Evolutionary conservation across 2,888 invertebrate genomes (phyloP), one percentile per base, ranked within the genome.

Genomic region (Biston betularia): DNA sequence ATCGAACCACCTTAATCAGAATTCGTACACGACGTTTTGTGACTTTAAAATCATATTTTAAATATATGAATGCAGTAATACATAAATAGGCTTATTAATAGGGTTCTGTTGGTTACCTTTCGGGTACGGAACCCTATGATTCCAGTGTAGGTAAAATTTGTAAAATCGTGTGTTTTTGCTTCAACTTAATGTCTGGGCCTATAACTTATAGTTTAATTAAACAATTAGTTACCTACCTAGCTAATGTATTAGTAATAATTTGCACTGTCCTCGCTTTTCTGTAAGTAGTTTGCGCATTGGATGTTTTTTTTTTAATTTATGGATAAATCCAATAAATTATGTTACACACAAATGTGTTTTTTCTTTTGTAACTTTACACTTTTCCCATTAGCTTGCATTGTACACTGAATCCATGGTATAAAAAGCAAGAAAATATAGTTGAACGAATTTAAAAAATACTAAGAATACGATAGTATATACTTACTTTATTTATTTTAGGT

Each of bases 311-410:
- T 58, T 14, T 86, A 81, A 85, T 84, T 88, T 83, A 87, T 87
- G 85, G 85, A 77, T 78, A 80, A 75, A 79, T 85, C 82, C 83
- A 92, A 89, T 90, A 90, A 89, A 90, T 86, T 85, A 87, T 87
- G 83, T 84, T 87, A 86, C 35, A 56, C 10, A 56, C 54, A 59
- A 62, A 59, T 52, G 50, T 10, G 57, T 62, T 73, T 78, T 71
- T 78, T 74, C 70, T 72, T 77, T 79, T 38, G 0, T 53, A 15
- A 35, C n/a, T 3, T 5, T 3, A 12, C 1, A 12, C 5, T 42
- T 42, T 42, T 12, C 5, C 11, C 10, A 42, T 42, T 10, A 12
- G 38, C 38, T 9, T 38, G 38, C 38, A 9, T 38, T 38, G 38
- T 24, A 24, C 24, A 24, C 24, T 24, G 24, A 24, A 24, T 2